Evolutionary conservation across 2,797 vertebrate genomes (phyloP), one percentile per base, ranked within the genome.

Genomic region (Alosa sapidissima): DNA sequence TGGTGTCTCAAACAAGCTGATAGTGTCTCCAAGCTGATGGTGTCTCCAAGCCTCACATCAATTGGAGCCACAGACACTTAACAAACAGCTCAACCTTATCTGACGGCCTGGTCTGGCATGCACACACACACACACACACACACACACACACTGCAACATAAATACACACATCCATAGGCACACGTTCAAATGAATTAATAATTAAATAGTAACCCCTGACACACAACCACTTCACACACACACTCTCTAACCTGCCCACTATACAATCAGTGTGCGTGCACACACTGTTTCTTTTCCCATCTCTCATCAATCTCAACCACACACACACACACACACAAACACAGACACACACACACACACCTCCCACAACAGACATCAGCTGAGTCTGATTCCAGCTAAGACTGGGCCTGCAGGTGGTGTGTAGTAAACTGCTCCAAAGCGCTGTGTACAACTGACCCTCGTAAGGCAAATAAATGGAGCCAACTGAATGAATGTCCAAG

Each of bases 261-360:
- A 0, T 52, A 41, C 41, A 13, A 52, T 52, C 51, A 52, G 51
- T 52, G 51, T 1, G 21, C 55, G 21, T 13, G 16, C 55, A 58
- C 55, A 65, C n/a, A 21, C 87, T 82, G 87, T 90, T 55, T 19
- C 9, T 33, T 65, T 24, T 33, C n/a, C 28, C n/a, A 65, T 33
- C 6, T 62, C 60, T 65, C 60, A 65, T 65, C n/a, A 7, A 28
- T 11, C n/a, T 21, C 55, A 21, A 6, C 19, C 55, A 21, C 54
- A 16, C 54, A 2, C 55, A 21, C 55, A 21, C 55, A 16, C 55
- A 58, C 55, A 58, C 55, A 58, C 89, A 13, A 51, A 33, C 68
- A 24, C 85, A 83, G 1, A 28, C 28, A 28, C 28, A 28, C 0
- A 28, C 28, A 28, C 87, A 84, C 78, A 87, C 84, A 78, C 41